Percentiles rank a stretch among this genome's conserved stretches.
Evolutionary conservation across 2,888 invertebrate genomes (phyloP).

Genomic region (Polia nebulosa): DNA sequence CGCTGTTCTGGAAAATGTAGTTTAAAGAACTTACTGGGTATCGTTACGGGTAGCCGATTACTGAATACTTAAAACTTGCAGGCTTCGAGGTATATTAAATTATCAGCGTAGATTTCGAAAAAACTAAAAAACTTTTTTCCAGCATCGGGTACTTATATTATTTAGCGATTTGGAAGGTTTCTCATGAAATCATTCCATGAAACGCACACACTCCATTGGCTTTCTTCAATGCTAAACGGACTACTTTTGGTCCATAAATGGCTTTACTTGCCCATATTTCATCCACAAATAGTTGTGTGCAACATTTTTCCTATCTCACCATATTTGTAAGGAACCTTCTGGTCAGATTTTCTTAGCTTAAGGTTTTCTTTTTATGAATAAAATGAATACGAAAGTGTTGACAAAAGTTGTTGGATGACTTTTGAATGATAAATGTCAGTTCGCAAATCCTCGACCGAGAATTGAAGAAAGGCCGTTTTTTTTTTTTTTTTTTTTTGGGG

Average conservation of each 20-base stretch:
- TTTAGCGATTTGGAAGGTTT: conserved; percentile 10
- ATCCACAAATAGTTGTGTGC: conserved; percentile 16
- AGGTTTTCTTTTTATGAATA: not conserved
- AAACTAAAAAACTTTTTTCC: not conserved
- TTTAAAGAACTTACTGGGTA: not conserved
- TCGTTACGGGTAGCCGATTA: too few species aligned
- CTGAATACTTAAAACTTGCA: not conserved
- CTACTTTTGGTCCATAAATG: conserved; percentile 13
- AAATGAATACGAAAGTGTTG: not conserved
- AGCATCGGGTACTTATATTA: not conserved
- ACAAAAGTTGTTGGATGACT: not conserved
- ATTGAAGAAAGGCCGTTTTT: not conserved
- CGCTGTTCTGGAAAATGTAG: not conserved
- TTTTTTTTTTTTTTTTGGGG: too few species aligned
- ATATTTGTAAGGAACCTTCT: conserved; percentile 1
- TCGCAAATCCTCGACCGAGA: not conserved
- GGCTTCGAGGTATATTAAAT: not conserved
- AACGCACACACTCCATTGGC: conserved; percentile 24
- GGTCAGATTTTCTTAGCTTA: not conserved
- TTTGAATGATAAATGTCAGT: not conserved
- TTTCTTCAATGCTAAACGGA: conserved; percentile 26
- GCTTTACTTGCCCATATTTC: conserved; percentile 23
- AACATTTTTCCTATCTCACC: conserved; percentile 16
- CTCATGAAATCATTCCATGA: conserved; percentile 13
- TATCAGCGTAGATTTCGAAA: not conserved